Percentiles rank a stretch among this genome's conserved stretches.
These are phyloP conservation scores for Corticium candelabrum DNA, from an alignment of 37 sponge, comb jelly and placozoan species.

Conservation along the genomic window DNA sequence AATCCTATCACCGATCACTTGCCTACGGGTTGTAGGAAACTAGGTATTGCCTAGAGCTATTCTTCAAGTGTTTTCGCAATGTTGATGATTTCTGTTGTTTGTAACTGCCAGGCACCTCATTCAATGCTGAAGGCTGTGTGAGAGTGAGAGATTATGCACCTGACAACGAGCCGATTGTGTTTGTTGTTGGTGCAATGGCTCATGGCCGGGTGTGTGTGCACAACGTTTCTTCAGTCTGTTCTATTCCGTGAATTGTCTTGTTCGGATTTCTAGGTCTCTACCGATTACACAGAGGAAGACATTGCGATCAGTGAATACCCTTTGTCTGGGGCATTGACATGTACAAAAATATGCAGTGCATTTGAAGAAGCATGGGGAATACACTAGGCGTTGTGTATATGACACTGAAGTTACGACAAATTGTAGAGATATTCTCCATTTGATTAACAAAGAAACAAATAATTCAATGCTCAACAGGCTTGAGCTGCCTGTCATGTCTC, in stretches of 20 bases:
- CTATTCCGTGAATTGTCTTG: too few relatives aligned
- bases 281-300: constrained; percentile 85
- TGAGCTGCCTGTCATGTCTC: too few relatives aligned
- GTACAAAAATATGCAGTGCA: constrained; percentile 87
- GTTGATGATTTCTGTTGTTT: background rate
- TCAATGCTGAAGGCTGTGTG: constrained; percentile 66
- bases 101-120: constrained; percentile 68
- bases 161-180: constrained; percentile 80
- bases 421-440: too few relatives aligned
- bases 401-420: too few relatives aligned
- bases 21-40: constrained; percentile 80
- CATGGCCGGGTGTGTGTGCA: constrained; percentile 71
- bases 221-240: background rate
- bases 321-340: constrained; percentile 94
- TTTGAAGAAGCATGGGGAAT: constrained; percentile 89
- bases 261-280: constrained; percentile 39
- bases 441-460: too few relatives aligned
- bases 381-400: too few relatives aligned
- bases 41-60: background rate
- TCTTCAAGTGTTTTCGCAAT: background rate
- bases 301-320: constrained; percentile 92
- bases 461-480: too few relatives aligned
- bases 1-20: constrained; percentile 91
- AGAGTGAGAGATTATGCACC: constrained; percentile 55
- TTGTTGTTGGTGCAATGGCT: constrained; percentile 96